A percentile compares a stretch with the other conserved stretches of the same genome.
phyloP scores from a whole-genome alignment of 2,888 invertebrate species.

The Trisateles emortualis region DNA sequence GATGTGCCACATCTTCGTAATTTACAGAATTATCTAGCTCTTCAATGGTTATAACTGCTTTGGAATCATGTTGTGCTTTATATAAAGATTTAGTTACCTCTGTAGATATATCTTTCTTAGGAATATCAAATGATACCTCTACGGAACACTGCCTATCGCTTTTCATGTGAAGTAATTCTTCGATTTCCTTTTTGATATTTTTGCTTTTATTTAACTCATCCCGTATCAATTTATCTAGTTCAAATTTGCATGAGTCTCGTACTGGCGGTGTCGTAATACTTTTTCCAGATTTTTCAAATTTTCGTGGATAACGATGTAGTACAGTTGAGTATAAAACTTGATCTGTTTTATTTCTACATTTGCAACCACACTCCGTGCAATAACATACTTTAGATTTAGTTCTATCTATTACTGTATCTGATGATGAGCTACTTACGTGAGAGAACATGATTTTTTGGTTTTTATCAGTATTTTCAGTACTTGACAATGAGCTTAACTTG shows the following conservation, averaged over 20 bases:
- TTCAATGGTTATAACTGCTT: neutral
- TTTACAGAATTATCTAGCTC: neutral
- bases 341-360: slow-evolving; percentile 31
- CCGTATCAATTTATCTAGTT: slow-evolving; percentile 49
- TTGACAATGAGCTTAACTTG: neutral
- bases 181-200: slow-evolving; percentile 58
- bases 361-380: slow-evolving; percentile 29
- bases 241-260: slow-evolving; percentile 10
- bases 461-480: no score
- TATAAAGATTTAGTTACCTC: slow-evolving; percentile 63
- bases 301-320: slow-evolving; percentile 12
- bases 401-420: slow-evolving; percentile 17
- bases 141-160: slow-evolving; percentile 47
- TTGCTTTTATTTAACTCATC: slow-evolving; percentile 64
- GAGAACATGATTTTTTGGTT: no score
- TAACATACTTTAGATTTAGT: slow-evolving; percentile 16
- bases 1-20: neutral
- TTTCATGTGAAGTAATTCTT: slow-evolving; percentile 51
- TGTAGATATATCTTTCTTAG: slow-evolving; percentile 67
- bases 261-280: no score
- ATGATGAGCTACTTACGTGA: no score
- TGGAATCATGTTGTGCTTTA: slow-evolving; percentile 24
- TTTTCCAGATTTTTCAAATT: no score
- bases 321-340: slow-evolving; percentile 37
- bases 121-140: slow-evolving; percentile 61